A percentile compares a stretch with the other conserved stretches of the same genome.
Conservation (phyloP, 2,888 invertebrate genomes). For the Ophion ellenae region DNA sequence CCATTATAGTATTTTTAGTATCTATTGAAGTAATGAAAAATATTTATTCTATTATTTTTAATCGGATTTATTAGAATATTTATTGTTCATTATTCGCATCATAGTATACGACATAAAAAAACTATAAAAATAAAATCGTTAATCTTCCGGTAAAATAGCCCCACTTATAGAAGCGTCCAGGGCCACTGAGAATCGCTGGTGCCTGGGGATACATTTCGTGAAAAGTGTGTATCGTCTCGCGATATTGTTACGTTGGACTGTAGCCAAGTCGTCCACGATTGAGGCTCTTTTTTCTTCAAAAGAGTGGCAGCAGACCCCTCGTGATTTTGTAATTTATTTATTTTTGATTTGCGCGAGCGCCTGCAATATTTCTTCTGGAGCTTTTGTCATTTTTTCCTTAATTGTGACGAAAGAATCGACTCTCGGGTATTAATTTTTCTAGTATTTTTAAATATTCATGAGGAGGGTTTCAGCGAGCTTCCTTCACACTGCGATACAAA, state of each 20-base stretch:
- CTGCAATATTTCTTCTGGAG: neutral
- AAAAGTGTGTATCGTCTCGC: constrained; percentile 46
- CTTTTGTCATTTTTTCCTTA: neutral
- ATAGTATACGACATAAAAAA: neutral
- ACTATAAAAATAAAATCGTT: constrained; percentile 9
- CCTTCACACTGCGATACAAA: too few relatives aligned
- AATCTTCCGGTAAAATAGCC: constrained; percentile 20
- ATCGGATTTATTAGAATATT: too few relatives aligned
- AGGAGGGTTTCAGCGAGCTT: too few relatives aligned
- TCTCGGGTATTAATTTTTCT: neutral
- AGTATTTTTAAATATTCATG: too few relatives aligned
- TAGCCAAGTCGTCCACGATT: constrained; percentile 59
- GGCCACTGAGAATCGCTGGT: constrained; percentile 37
- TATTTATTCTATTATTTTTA: too few relatives aligned
- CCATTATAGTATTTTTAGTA: too few relatives aligned
- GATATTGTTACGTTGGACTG: constrained; percentile 65
- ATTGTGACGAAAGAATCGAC: neutral
- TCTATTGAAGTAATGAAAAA: too few relatives aligned
- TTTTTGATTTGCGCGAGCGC: constrained; percentile 33
- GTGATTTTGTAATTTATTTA: constrained; percentile 51
- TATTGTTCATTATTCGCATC: too few relatives aligned
- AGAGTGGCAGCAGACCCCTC: constrained; percentile 47
- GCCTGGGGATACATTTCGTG: constrained; percentile 53
- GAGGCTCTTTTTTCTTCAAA: constrained; percentile 29
- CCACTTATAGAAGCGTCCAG: constrained; percentile 48